These are phyloP conservation scores for Diplolepis rosae DNA, from an alignment of 2,888 invertebrate genomes.

Conservation along the genomic window DNA sequence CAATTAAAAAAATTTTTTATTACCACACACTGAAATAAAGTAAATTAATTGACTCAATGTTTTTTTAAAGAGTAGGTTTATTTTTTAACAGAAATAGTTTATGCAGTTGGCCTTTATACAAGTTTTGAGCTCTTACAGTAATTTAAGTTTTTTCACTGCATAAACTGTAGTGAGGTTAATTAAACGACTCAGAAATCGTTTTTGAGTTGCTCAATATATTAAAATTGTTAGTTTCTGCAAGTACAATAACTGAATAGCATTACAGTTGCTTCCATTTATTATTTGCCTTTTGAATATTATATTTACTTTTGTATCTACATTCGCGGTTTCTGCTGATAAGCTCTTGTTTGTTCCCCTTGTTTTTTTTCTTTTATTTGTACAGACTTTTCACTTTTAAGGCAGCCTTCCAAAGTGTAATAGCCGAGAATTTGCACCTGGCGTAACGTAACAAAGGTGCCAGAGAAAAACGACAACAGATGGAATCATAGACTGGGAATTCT, in stretches of 20 bases:
- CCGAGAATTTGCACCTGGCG: conserved; percentile 29
- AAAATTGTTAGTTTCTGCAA: neutral
- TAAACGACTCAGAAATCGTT: no score
- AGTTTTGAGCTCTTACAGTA: no score
- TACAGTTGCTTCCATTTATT: neutral
- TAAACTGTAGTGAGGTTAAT: no score
- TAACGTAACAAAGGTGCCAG: neutral
- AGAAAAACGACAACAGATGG: neutral
- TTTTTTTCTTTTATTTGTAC: conserved; percentile 9
- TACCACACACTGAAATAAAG: no score
- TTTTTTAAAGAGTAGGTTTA: no score
- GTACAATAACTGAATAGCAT: neutral
- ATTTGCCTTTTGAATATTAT: neutral
- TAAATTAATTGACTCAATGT: no score
- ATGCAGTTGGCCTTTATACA: no score
- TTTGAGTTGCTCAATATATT: no score
- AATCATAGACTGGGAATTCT: conserved; percentile 27
- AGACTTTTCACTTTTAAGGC: conserved; percentile 18
- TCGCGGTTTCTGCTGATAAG: conserved; percentile 4
- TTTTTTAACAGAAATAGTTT: no score
- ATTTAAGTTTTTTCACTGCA: no score
- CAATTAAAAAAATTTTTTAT: no score
- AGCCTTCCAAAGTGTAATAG: conserved; percentile 26
- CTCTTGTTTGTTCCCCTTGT: neutral
- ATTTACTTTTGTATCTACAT: neutral